Conservation (phyloP, 2,797 vertebrate species). For the Crypturellus tataupa region DNA sequence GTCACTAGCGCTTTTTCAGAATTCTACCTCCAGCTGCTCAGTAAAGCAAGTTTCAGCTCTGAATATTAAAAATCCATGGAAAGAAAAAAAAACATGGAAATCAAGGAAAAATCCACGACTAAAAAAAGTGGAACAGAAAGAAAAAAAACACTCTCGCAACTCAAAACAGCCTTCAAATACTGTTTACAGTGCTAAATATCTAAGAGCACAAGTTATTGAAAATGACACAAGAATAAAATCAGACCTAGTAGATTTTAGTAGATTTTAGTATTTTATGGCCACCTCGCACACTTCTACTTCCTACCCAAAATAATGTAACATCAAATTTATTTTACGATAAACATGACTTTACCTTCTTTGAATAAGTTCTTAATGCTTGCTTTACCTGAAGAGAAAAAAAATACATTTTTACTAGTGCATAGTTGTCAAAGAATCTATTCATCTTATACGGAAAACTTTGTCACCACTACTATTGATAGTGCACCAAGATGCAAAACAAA, state of each 20-base stretch:
- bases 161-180: too few species aligned
- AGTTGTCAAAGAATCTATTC: not conserved
- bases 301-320: not conserved
- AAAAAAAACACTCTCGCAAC: too few species aligned
- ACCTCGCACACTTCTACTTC: not conserved
- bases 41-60: not conserved
- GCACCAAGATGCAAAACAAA: not conserved
- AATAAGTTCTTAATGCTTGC: slow-evolving; percentile 85
- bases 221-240: not conserved
- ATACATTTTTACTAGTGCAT: not conserved
- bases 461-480: not conserved
- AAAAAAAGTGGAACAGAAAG: not conserved
- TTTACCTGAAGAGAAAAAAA: slow-evolving; percentile 83
- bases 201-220: not conserved
- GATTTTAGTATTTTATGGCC: not conserved
- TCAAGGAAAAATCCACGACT: not conserved
- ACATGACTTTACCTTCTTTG: slow-evolving; percentile 85
- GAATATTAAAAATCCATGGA: not conserved
- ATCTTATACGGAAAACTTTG: not conserved
- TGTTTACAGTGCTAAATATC: not conserved
- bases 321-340: not conserved
- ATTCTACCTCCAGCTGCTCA: not conserved
- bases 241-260: not conserved
- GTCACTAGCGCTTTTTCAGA: not conserved
- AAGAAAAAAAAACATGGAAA: not conserved